Conservation (phyloP, 2,113 vertebrate species). For the Malaclemys terrapin region DNA sequence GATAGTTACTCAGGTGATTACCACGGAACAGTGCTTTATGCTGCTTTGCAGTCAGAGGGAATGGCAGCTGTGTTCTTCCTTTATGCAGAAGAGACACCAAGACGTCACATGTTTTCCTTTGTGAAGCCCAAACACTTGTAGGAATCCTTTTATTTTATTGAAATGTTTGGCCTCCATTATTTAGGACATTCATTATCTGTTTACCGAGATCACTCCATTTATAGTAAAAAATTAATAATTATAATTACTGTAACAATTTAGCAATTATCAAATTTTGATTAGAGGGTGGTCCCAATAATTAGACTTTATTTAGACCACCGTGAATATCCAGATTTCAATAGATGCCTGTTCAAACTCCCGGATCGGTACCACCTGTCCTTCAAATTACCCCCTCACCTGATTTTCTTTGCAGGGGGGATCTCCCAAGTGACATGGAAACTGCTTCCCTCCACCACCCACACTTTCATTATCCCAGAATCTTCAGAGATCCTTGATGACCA, state of each 20-base stretch:
- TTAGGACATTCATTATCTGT: not conserved
- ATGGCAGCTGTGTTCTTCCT: not conserved
- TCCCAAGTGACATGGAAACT: not conserved
- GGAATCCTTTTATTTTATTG: not conserved
- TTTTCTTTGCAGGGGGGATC: not conserved
- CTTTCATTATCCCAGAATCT: not conserved
- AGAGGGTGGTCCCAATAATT: not conserved
- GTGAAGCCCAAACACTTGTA: not conserved
- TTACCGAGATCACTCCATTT: not conserved
- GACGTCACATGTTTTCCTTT: not conserved
- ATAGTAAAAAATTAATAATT: not conserved
- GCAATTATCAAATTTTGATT: not conserved
- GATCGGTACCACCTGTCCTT: not conserved
- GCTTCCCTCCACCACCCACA: rapidly evolving
- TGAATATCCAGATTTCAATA: not conserved
- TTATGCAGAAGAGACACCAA: not conserved
- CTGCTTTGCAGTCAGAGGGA: not conserved
- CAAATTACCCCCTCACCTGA: not conserved
- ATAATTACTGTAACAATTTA: not conserved
- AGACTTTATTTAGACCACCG: not conserved
- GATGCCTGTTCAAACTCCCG: not conserved
- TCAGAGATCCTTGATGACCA: not conserved
- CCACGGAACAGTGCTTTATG: constrained; percentile 19
- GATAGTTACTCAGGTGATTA: constrained; percentile 19
- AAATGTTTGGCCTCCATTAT: not conserved